Evolutionary conservation across 2,888 invertebrate genomes (phyloP).

Genomic region (Ennomos fuscantarius): DNA sequence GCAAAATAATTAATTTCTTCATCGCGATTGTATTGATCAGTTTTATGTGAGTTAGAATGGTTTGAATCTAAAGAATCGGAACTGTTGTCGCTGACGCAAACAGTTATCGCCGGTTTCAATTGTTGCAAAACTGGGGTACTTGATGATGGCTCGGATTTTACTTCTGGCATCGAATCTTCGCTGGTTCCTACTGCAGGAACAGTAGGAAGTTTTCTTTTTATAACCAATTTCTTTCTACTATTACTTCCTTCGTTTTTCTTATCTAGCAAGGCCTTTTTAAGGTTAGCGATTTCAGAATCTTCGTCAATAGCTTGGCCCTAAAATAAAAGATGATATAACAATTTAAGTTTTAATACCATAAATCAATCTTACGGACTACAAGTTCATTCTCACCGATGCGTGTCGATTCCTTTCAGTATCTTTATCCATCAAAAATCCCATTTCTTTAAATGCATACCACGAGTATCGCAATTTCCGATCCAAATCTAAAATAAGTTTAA

Average conservation of each 20-base stretch:
- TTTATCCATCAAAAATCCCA: constrained; percentile 56
- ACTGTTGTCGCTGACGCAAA: neutral
- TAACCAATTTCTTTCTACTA: neutral
- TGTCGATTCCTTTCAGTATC: constrained; percentile 47
- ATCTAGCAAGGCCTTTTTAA: constrained; percentile 13
- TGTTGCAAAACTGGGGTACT: neutral
- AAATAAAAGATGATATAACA: neutral
- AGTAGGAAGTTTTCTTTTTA: neutral
- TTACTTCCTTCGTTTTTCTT: neutral
- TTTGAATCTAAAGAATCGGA: constrained; percentile 1
- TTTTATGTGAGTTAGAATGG: neutral
- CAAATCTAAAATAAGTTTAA: constrained; percentile 33
- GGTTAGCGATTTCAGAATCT: constrained; percentile 18
- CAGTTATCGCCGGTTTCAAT: neutral
- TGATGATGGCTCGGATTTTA: neutral
- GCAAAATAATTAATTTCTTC: constrained; percentile 57
- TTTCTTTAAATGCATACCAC: constrained; percentile 59
- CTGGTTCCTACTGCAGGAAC: constrained; percentile 4
- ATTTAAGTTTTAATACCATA: neutral
- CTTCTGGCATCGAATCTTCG: constrained; percentile 2
- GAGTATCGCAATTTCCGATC: constrained; percentile 39
- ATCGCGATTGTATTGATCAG: constrained; percentile 20
- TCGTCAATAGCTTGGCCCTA: constrained; percentile 19
- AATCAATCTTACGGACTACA: neutral
- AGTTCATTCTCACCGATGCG: constrained; percentile 35